Percentiles rank a stretch among this genome's conserved stretches.
These are phyloP conservation scores for Phrixothrix hirtus DNA, from an alignment of 2,888 invertebrate species.

Conservation along the genomic window DNA sequence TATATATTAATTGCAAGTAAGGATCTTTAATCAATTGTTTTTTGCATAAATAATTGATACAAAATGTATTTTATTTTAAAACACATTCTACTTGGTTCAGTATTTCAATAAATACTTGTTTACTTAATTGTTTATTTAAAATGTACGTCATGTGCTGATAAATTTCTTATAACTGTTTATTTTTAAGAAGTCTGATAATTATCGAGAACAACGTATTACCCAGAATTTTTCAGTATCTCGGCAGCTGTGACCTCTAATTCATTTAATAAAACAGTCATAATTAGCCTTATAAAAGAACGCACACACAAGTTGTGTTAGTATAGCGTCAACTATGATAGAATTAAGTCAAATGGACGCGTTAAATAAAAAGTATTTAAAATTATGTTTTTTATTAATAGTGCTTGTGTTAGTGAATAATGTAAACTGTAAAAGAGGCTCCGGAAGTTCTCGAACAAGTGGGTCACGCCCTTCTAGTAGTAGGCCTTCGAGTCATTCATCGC, in stretches of 20 bases:
- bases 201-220: not conserved
- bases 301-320: constrained; percentile 8
- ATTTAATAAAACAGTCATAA: constrained; percentile 9
- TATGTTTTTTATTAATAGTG: constrained; percentile 3
- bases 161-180: too few relatives aligned
- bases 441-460: constrained; percentile 3
- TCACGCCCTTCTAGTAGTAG: not conserved
- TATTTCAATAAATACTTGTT: too few relatives aligned
- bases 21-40: not conserved
- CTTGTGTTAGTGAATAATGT: not conserved
- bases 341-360: not conserved
- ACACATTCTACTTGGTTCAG: too few relatives aligned
- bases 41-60: not conserved
- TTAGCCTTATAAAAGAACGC: constrained; percentile 13
- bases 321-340: not conserved
- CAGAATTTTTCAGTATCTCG: constrained; percentile 7
- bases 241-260: constrained; percentile 17
- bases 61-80: not conserved
- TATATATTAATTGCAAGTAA: too few relatives aligned
- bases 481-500: not conserved
- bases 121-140: too few relatives aligned
- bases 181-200: too few relatives aligned
- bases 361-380: constrained; percentile 5
- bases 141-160: too few relatives aligned
- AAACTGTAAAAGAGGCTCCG: constrained; percentile 7